Conservation (phyloP, 2,797 vertebrate species). For the Myotis daubentonii region DNA sequence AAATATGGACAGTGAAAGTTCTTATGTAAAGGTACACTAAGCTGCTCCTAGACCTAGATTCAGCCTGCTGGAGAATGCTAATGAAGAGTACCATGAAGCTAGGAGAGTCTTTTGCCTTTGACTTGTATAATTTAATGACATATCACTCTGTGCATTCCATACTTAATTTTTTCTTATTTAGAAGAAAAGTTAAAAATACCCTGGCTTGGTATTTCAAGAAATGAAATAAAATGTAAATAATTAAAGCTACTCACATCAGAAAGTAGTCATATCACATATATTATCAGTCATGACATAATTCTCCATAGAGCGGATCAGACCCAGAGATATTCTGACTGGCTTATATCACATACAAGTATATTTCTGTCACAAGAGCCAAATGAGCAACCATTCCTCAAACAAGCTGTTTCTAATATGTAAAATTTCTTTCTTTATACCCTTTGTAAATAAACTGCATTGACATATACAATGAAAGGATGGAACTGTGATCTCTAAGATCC, state of each 20-base stretch:
- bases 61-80: not conserved
- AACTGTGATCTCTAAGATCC: not conserved
- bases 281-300: not conserved
- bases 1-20: not conserved
- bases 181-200: slow-evolving; percentile 17
- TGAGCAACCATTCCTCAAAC: not conserved
- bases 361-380: not conserved
- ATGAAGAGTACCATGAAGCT: not conserved
- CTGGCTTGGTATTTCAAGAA: not conserved
- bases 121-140: not conserved
- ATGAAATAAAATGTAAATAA: slow-evolving; percentile 36
- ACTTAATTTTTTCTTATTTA: not conserved
- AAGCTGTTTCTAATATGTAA: not conserved
- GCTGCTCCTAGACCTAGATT: not conserved
- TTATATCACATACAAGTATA: not conserved
- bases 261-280: not conserved
- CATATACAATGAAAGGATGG: not conserved
- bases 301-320: not conserved
- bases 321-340: not conserved
- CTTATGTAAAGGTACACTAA: not conserved
- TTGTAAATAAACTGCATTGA: not conserved
- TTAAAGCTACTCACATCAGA: not conserved
- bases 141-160: not conserved
- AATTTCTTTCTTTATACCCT: not conserved
- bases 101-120: not conserved